phyloP scores from a whole-genome alignment of 2,113 vertebrate genomes.

The Melanerpes formicivorus region DNA sequence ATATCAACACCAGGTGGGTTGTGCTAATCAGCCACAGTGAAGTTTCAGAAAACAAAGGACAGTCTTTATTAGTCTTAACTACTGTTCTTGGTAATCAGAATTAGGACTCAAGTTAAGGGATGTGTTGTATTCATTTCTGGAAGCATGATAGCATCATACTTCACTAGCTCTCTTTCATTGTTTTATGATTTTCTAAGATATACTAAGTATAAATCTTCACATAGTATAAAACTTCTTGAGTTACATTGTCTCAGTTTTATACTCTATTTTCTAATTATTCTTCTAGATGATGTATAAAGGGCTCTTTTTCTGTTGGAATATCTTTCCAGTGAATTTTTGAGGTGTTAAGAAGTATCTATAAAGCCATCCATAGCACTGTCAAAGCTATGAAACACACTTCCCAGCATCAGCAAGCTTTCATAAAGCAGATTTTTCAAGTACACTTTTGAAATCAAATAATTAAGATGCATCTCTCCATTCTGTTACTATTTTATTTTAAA shows the following conservation, averaged over 20 bases:
- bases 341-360: neutral
- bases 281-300: neutral
- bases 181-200: neutral
- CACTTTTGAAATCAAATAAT: conserved; percentile 52
- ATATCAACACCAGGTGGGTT: neutral
- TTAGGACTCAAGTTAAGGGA: neutral
- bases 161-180: neutral
- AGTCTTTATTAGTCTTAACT: neutral
- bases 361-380: neutral
- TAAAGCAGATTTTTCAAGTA: conserved; percentile 1
- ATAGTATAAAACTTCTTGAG: neutral
- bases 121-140: neutral
- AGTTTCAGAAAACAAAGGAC: neutral
- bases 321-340: neutral
- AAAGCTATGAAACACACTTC: neutral
- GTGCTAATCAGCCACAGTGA: neutral
- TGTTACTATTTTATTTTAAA: conserved; percentile 58
- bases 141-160: neutral
- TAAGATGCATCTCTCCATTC: conserved; percentile 52
- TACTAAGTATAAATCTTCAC: neutral
- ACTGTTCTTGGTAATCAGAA: neutral
- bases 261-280: neutral
- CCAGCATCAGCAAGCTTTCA: neutral
- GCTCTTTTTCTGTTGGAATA: neutral
- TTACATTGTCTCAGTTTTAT: no score